Evolutionary conservation across 2,888 invertebrate genomes (phyloP), one percentile per base, ranked within the genome.

Genomic region (Lithosia quadra): DNA sequence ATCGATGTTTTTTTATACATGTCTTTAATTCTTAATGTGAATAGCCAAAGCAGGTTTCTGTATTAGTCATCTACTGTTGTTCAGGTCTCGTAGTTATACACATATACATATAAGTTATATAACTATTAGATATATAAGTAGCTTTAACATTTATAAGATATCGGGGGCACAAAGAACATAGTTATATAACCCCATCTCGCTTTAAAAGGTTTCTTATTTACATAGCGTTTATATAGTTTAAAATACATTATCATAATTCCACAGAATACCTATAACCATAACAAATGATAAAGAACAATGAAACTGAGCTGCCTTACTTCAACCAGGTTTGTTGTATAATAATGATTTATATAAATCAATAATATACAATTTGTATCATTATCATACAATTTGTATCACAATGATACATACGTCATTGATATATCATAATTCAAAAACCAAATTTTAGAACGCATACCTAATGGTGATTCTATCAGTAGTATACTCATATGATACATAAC

Each of bases 21-120:
- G 0, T 43, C 28, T 15, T 61, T 57, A 3, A 15, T 63, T 56
- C 67, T 49, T 66, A 61, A 72, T 72, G 68, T 71, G 34, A 68
- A 73, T 59, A 28, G 53, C 58, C 18, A 36, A 68, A 73, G 58
- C 55, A 5, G n/a, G 18, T 70, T 63, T 21, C 68, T 60, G 59
- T 36, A 1, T 59, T 53, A 49, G 56, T 63, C 55, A 71, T 73
- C 65, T 71, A 72, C 59, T 68, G 71, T 71, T 64, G 58, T 72
- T 85, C 85, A 85, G 85, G 85, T 85, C 85, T 74, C 84, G 83
- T 77, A 83, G 85, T 83, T 79, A 82, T 74, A 76, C 74, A 79
- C 72, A 72, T 75, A 72, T 68, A n/a, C n/a, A 21, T 56, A 39
- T 36, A 71, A 73, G 71, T 75, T 24, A 74, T 75, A 68, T 75